A percentile compares a stretch with the other conserved stretches of the same genome.
Conservation (phyloP, 2,888 invertebrate species). For the Phlogophora meticulosa region DNA sequence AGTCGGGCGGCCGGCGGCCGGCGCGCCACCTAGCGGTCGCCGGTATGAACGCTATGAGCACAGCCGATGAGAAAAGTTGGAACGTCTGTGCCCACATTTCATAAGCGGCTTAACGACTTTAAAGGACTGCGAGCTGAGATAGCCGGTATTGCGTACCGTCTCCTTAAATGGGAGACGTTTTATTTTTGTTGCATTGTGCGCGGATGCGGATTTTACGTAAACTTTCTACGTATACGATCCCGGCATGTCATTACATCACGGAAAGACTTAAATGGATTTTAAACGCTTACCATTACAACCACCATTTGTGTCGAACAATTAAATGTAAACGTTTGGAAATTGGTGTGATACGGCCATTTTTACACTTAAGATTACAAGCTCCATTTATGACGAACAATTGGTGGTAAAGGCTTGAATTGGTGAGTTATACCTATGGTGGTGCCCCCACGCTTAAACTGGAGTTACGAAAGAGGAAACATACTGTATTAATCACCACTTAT, state of each 20-base stretch:
- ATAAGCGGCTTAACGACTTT: conserved; percentile 85
- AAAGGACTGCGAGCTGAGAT: conserved; percentile 82
- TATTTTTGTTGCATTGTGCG: conserved; percentile 84
- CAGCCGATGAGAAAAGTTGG: conserved; percentile 83
- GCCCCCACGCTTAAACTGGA: conserved; percentile 18
- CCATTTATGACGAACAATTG: conserved; percentile 63
- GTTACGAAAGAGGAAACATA: conserved; percentile 40
- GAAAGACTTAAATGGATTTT: conserved; percentile 63
- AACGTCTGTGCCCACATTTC: conserved; percentile 81
- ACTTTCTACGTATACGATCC: conserved; percentile 76
- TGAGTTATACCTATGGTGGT: conserved; percentile 32
- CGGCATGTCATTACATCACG: conserved; percentile 66
- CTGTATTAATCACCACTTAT: conserved; percentile 20
- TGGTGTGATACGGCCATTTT: conserved; percentile 62
- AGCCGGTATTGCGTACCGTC: conserved; percentile 78
- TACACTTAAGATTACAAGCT: conserved; percentile 53
- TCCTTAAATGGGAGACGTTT: conserved; percentile 81
- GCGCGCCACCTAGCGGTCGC: conserved; percentile 43
- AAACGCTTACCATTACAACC: conserved; percentile 60
- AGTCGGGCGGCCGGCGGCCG: conserved; percentile 40
- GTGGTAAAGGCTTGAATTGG: conserved; percentile 47
- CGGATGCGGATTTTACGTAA: conserved; percentile 75
- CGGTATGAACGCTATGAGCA: conserved; percentile 59
- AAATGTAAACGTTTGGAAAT: conserved; percentile 58
- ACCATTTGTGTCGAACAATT: conserved; percentile 65